These are phyloP conservation scores for Polymixis lichenea DNA, from an alignment of 2,888 invertebrate species.

Conservation along the genomic window DNA sequence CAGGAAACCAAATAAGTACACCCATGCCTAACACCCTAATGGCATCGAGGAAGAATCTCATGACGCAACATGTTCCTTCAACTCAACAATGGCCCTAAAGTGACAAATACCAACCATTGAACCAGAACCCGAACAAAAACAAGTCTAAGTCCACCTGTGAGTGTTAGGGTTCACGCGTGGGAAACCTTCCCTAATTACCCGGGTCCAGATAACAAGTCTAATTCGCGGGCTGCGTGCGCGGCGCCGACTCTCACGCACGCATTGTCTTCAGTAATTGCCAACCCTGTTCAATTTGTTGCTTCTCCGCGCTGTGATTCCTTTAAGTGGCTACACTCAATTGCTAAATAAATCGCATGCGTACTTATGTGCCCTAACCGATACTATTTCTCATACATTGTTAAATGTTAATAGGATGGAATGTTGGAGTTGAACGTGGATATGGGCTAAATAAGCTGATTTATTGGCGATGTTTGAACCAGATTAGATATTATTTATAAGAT, in stretches of 20 bases:
- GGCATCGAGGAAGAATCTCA: no score
- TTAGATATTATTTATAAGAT: conserved; percentile 64
- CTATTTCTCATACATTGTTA: conserved; percentile 71
- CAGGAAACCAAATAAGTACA: no score
- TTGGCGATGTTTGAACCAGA: conserved; percentile 52
- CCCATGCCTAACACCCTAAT: background rate
- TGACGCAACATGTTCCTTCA: background rate
- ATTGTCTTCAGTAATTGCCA: conserved; percentile 90
- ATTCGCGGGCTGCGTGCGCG: conserved; percentile 89
- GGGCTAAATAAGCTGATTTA: conserved; percentile 59
- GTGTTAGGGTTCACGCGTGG: conserved; percentile 80
- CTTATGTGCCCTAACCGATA: conserved; percentile 69
- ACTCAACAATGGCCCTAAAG: conserved; percentile 7
- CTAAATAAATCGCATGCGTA: conserved; percentile 86
- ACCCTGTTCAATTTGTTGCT: conserved; percentile 90
- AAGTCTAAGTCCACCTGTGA: conserved; percentile 75
- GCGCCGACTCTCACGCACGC: conserved; percentile 89
- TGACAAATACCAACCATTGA: conserved; percentile 51
- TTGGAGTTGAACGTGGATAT: conserved; percentile 54
- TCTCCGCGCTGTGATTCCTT: conserved; percentile 89
- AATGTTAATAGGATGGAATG: conserved; percentile 70
- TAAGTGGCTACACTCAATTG: conserved; percentile 89
- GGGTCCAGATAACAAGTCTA: conserved; percentile 88
- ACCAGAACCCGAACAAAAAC: conserved; percentile 56
- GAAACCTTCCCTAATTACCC: conserved; percentile 88